These are phyloP conservation scores for Drosophila littoralis DNA, from an alignment of 1,140 invertebrate species.

Conservation along the genomic window DNA sequence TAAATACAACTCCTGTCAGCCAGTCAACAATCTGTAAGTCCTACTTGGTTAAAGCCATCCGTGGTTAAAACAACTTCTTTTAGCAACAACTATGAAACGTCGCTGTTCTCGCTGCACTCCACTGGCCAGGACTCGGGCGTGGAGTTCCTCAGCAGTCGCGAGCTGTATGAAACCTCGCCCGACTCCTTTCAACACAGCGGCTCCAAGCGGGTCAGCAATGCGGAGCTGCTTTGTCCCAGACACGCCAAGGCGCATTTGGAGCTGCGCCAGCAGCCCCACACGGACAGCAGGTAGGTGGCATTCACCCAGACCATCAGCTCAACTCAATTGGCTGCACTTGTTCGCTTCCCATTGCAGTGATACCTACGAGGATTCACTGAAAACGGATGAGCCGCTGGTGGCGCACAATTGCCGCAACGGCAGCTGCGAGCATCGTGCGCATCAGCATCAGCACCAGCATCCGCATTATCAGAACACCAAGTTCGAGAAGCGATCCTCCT, in stretches of 20 bases:
- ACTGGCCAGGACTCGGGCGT: constrained; percentile 92
- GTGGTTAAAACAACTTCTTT: too few species aligned
- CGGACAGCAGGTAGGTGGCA: constrained; percentile 61
- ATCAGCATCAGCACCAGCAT: constrained; percentile 46
- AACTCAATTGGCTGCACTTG: neutral
- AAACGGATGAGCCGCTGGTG: constrained; percentile 82
- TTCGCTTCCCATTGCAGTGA: constrained; percentile 82
- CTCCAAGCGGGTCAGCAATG: constrained; percentile 55
- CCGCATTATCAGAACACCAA: constrained; percentile 78
- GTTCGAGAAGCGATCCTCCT: constrained; percentile 72
- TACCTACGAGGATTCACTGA: constrained; percentile 89
- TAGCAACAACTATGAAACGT: constrained; percentile 86
- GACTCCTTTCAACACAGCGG: constrained; percentile 86
- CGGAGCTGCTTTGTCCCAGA: constrained; percentile 68
- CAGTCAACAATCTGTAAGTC: constrained; percentile 80
- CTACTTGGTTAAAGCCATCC: neutral
- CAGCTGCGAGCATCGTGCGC: constrained; percentile 85
- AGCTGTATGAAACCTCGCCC: constrained; percentile 87
- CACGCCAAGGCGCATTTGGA: constrained; percentile 75
- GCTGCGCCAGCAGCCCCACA: constrained; percentile 64
- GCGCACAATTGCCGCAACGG: constrained; percentile 85
- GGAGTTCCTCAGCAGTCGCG: constrained; percentile 85
- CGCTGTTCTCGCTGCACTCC: constrained; percentile 90
- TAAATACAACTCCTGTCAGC: constrained; percentile 79
- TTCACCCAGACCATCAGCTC: neutral